These are phyloP conservation scores for Brachirus orientalis DNA, from an alignment of 2,113 vertebrate genomes.

Conservation along the genomic window DNA sequence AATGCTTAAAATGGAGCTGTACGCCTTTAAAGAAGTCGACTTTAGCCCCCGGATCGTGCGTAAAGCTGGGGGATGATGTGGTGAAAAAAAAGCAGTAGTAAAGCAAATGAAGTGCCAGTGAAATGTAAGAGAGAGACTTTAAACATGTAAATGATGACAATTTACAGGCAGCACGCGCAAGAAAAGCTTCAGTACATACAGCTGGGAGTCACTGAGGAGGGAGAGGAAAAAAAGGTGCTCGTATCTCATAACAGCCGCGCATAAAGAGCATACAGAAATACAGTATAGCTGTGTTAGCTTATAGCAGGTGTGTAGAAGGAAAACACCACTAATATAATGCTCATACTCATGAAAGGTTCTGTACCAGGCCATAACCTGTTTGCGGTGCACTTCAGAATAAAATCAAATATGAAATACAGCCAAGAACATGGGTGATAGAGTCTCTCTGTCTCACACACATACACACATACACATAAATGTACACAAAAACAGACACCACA, in stretches of 20 bases:
- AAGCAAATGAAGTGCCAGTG: not conserved
- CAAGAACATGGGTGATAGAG: constrained; percentile 41
- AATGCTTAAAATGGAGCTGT: not conserved
- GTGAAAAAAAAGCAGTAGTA: not conserved
- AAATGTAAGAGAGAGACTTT: constrained; percentile 11
- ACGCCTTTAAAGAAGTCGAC: not conserved
- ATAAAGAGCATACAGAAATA: not conserved
- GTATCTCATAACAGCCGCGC: not conserved
- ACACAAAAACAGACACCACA: constrained; percentile 5
- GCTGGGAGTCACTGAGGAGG: not conserved
- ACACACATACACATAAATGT: constrained; percentile 5
- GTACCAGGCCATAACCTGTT: constrained; percentile 22
- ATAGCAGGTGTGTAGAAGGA: constrained; percentile 16
- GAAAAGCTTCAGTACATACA: not conserved
- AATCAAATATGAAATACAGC: constrained; percentile 28
- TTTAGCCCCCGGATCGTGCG: not conserved
- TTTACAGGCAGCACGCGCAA: constrained; percentile 2
- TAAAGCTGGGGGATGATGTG: constrained; percentile 3
- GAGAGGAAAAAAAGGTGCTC: not conserved
- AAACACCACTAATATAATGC: constrained; percentile 17
- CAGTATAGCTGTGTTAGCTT: not conserved
- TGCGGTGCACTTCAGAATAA: constrained; percentile 33
- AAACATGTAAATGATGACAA: constrained; percentile 12
- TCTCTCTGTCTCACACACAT: not conserved
- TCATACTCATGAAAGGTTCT: constrained; percentile 43